phyloP scores from a whole-genome alignment of 1,140 invertebrate species.

The Drosophila obscura region DNA sequence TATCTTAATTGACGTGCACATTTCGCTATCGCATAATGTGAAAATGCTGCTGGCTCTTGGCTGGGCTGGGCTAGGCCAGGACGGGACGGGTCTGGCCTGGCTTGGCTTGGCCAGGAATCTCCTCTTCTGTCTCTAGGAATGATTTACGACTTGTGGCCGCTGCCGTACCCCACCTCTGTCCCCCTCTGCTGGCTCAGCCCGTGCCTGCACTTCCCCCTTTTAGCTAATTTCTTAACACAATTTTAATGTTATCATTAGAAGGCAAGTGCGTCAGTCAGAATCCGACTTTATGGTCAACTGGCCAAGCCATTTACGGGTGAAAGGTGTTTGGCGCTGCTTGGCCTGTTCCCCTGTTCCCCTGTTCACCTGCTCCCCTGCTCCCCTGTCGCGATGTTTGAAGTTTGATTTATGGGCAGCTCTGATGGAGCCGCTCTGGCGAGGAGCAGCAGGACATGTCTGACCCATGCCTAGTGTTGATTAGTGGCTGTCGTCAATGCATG shows the following conservation, averaged over 20 bases:
- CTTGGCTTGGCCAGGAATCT: slow-evolving; percentile 28
- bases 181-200: neutral
- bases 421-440: neutral
- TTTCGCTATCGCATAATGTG: slow-evolving; percentile 82
- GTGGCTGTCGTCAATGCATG: slow-evolving; percentile 14
- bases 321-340: slow-evolving; percentile 52
- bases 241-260: slow-evolving; percentile 82
- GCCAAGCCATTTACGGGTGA: slow-evolving; percentile 72
- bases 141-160: slow-evolving; percentile 66
- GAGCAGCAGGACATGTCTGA: slow-evolving; percentile 43
- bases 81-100: too few relatives aligned
- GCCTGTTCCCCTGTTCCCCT: too few relatives aligned
- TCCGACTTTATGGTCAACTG: slow-evolving; percentile 54
- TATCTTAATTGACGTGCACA: slow-evolving; percentile 83
- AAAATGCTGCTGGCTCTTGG: slow-evolving; percentile 66
- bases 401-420: slow-evolving; percentile 58
- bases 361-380: neutral
- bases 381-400: slow-evolving; percentile 62
- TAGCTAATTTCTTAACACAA: slow-evolving; percentile 81
- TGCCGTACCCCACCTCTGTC: slow-evolving; percentile 7
- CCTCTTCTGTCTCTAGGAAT: slow-evolving; percentile 54
- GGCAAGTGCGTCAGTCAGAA: slow-evolving; percentile 63
- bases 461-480: slow-evolving; percentile 43
- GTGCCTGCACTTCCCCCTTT: slow-evolving; percentile 12
- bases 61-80: too few relatives aligned